Percentiles rank a stretch among this genome's conserved stretches.
phyloP scores from a whole-genome alignment of 2,797 vertebrate species.

The Neosalanx taihuensis region DNA sequence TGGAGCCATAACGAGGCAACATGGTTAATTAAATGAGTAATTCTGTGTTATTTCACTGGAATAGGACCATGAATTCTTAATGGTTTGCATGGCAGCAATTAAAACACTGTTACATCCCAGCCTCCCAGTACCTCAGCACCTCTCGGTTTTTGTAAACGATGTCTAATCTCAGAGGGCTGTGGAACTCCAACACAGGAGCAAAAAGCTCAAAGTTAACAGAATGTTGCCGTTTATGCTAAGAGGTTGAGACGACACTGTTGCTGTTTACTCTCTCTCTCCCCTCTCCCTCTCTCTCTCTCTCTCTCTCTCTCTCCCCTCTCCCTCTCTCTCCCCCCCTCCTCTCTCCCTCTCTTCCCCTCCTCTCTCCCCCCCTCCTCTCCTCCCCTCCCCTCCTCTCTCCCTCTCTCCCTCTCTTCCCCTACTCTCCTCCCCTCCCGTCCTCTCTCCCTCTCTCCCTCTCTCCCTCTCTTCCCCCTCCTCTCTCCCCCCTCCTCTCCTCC shows the following conservation, averaged over 20 bases:
- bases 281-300: too few relatives aligned
- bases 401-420: not conserved
- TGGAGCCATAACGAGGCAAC: constrained; percentile 53
- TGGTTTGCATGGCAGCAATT: constrained; percentile 60
- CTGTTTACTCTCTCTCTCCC: not conserved
- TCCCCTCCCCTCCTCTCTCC: not conserved
- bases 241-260: not conserved
- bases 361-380: not conserved
- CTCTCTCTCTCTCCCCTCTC: too few relatives aligned
- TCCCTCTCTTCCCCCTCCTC: not conserved
- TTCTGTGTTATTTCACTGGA: constrained; percentile 60
- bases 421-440: not conserved
- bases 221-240: constrained; percentile 14
- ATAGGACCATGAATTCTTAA: constrained; percentile 68
- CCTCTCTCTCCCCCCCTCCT: too few relatives aligned
- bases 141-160: not conserved
- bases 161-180: not conserved
- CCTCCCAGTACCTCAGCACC: not conserved
- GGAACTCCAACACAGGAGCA: not conserved
- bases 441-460: not conserved
- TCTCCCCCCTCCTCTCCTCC: not conserved
- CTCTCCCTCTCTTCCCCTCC: not conserved
- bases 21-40: constrained; percentile 71
- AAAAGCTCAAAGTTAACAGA: not conserved
- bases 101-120: constrained; percentile 38